A percentile compares a stretch with the other conserved stretches of the same genome.
Evolutionary conservation across 2,113 vertebrate species (phyloP).

Genomic region (Heterotis niloticus): DNA sequence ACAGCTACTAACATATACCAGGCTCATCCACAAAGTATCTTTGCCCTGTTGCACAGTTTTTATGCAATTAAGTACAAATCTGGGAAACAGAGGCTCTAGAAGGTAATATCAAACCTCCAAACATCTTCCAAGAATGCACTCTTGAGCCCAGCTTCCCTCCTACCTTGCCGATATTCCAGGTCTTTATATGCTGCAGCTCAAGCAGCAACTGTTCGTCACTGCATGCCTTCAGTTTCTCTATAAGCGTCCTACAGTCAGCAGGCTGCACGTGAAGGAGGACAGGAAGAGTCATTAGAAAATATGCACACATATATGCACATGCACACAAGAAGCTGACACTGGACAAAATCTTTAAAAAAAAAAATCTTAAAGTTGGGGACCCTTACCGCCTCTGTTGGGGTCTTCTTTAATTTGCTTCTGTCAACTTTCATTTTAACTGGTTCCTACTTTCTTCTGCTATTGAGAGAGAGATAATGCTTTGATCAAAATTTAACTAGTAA

Average conservation of each 20-base stretch:
- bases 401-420: constrained; percentile 94
- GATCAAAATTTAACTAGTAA: neutral
- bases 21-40: neutral
- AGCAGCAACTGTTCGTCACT: constrained; percentile 85
- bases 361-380: constrained; percentile 21
- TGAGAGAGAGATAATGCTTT: constrained; percentile 26
- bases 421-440: constrained; percentile 89
- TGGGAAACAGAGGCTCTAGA: too few relatives aligned
- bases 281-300: constrained; percentile 15
- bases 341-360: neutral
- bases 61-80: too few relatives aligned
- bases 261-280: constrained; percentile 61
- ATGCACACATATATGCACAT: neutral
- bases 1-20: neutral
- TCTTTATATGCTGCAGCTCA: constrained; percentile 93
- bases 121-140: neutral
- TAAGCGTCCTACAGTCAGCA: constrained; percentile 90
- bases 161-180: constrained; percentile 96
- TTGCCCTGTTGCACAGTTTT: too few relatives aligned
- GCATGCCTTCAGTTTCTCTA: constrained; percentile 89
- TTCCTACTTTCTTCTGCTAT: constrained; percentile 67
- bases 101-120: neutral
- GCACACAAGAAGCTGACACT: neutral
- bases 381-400: constrained; percentile 92
- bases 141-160: neutral